Base-by-base conservation (phyloP, 2,797 vertebrate species). In the Champsocephalus esox region DNA sequence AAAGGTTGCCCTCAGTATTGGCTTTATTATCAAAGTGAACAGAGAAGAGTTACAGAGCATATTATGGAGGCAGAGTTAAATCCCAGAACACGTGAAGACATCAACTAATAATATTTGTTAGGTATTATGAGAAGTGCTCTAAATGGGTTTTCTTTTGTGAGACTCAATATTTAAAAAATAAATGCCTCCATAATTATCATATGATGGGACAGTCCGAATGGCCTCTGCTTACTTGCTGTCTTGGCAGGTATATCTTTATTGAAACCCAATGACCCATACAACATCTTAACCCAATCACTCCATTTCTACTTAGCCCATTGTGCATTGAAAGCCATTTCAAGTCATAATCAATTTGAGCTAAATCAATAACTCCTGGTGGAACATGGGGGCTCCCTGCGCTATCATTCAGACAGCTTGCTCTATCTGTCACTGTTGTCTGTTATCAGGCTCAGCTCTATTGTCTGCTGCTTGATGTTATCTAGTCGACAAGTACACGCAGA, bases 351-450 rank as follows among this genome's bases (percentile, higher is more conserved):
- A 85, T 90, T 91, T 82, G 38, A 82, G 69, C 75, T 58, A 57
- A 92, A 92, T 94, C 92, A 88, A 90, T 94, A 91, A 80, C 81
- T 80, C 68, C 77, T 71, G 63, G 78, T 81, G 41, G 71, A 80
- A 82, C 67, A 49, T 52, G 61, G 74, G 75, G 80, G 79, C 84
- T 83, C 38, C 80, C 82, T 75, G 79, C 82, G 84, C 75, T 86
- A 83, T 91, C 89, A 85, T 81, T 91, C 85, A 87, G 83, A 80
- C 57, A 66, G 73, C 73, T 71, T 70, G 34, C 76, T 65, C 65
- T 73, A 77, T 81, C 73, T 32, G 66, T 82, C 63, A 61, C 54
- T 45, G 64, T 78, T 79, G 71, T 66, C 75, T 41, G 60, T 59
- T 80, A 77, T 85, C 82, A 54, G 56, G 11, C 67, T 61, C 43